These are phyloP conservation scores for Centropus unirufus DNA, from an alignment of 2,113 vertebrate species.

Conservation along the genomic window DNA sequence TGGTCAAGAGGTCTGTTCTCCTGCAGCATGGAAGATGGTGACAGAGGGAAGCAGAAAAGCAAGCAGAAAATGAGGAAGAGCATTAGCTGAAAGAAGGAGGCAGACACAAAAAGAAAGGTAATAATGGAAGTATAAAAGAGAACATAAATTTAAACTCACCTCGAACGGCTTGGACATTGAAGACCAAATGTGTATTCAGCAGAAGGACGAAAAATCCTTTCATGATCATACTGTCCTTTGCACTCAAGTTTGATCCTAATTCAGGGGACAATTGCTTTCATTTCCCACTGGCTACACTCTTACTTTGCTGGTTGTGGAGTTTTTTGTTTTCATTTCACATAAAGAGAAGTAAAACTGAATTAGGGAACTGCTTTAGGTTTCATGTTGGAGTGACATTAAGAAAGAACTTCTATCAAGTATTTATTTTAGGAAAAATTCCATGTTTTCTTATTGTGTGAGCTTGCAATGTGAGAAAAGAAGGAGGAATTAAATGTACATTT, in stretches of 20 bases:
- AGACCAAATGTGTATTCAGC: background rate
- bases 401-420: background rate
- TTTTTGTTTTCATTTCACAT: background rate
- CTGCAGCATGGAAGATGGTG: background rate
- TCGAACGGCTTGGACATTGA: background rate
- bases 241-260: background rate
- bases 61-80: background rate
- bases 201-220: background rate
- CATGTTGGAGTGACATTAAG: background rate
- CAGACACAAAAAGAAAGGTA: background rate
- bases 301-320: background rate
- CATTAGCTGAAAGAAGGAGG: background rate
- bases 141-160: constrained; percentile 47
- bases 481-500: background rate
- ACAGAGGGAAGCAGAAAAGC: background rate
- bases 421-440: background rate
- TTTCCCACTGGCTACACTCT: background rate
- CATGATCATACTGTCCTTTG: background rate
- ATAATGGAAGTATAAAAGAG: background rate
- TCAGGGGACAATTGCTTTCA: background rate
- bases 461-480: background rate
- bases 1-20: background rate
- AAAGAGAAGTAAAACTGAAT: constrained; percentile 59
- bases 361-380: constrained; percentile 16
- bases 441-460: background rate